Percentiles rank a stretch among this genome's conserved stretches.
Conservation (phyloP, 1,140 invertebrate species). For the Dufourea novaeangliae region DNA sequence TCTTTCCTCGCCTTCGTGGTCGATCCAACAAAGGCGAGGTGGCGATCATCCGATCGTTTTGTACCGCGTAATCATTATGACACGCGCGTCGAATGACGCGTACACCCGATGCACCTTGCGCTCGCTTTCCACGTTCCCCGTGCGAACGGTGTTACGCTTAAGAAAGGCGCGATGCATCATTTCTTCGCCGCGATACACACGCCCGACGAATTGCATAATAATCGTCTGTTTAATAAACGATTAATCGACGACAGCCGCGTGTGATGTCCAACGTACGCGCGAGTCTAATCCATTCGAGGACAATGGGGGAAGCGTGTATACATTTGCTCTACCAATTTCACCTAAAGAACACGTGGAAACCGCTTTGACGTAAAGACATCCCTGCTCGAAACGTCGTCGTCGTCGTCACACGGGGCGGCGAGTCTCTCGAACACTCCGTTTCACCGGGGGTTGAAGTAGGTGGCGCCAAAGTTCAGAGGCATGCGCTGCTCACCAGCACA, state of each 20-base stretch:
- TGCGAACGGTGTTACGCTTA: slow-evolving; percentile 3
- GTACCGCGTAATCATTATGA: slow-evolving; percentile 52
- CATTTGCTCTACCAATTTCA: not conserved
- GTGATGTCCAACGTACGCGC: not conserved
- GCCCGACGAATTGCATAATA: slow-evolving; percentile 30
- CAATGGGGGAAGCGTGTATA: slow-evolving; percentile 2
- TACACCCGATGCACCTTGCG: slow-evolving; percentile 27
- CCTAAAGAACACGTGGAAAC: not conserved
- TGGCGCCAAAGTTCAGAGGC: not conserved
- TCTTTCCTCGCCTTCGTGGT: slow-evolving; percentile 3
- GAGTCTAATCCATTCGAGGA: slow-evolving; percentile 18
- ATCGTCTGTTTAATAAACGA: slow-evolving; percentile 46
- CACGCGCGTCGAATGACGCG: slow-evolving; percentile 42
- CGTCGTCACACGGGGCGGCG: too few species aligned
- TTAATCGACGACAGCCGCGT: slow-evolving; percentile 50
- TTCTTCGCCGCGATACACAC: slow-evolving; percentile 25
- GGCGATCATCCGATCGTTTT: slow-evolving; percentile 46
- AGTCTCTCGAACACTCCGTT: not conserved
- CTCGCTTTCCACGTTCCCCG: slow-evolving; percentile 14
- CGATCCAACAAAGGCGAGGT: slow-evolving; percentile 60
- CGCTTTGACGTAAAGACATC: not conserved
- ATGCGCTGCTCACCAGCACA: not conserved
- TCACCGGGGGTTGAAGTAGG: not conserved
- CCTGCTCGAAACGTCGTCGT: too few species aligned
- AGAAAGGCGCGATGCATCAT: slow-evolving; percentile 40